Evolutionary conservation across 2,797 vertebrate species (phyloP).

Genomic region (Hydrolagus colliei): DNA sequence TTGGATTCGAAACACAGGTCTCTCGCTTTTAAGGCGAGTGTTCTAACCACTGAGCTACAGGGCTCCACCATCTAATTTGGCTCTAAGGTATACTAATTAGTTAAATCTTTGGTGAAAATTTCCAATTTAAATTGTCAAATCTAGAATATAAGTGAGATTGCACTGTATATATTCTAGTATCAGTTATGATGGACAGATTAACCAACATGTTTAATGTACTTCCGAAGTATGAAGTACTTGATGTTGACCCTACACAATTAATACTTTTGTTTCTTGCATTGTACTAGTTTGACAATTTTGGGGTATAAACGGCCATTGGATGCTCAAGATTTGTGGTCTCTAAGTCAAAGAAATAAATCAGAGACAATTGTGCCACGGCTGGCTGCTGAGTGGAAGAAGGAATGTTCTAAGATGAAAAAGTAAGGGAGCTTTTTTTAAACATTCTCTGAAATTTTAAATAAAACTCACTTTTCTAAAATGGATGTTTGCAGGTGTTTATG

Average conservation of each 20-base stretch:
- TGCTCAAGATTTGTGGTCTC: conserved; percentile 81
- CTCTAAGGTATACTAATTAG: neutral
- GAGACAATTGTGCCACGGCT: conserved; percentile 71
- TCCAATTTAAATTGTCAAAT: neutral
- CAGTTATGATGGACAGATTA: too few relatives aligned
- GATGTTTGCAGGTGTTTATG: too few relatives aligned
- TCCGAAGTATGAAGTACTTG: neutral
- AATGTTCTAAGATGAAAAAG: conserved; percentile 74
- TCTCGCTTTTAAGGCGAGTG: too few relatives aligned
- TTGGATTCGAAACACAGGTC: too few relatives aligned
- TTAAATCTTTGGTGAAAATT: neutral
- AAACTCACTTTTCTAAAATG: too few relatives aligned
- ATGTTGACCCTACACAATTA: neutral
- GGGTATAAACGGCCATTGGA: conserved; percentile 79
- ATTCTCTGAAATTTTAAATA: too few relatives aligned
- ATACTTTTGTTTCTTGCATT: neutral
- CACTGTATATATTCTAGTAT: too few relatives aligned
- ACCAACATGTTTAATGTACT: neutral
- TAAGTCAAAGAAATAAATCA: conserved; percentile 77
- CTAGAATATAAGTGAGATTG: neutral
- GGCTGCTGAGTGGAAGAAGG: conserved; percentile 70
- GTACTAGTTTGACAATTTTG: conserved; percentile 68
- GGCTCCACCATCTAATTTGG: neutral
- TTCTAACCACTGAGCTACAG: too few relatives aligned
- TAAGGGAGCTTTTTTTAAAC: conserved; percentile 45